Conservation (phyloP, 2,888 invertebrate species). For the Therioaphis trifolii region DNA sequence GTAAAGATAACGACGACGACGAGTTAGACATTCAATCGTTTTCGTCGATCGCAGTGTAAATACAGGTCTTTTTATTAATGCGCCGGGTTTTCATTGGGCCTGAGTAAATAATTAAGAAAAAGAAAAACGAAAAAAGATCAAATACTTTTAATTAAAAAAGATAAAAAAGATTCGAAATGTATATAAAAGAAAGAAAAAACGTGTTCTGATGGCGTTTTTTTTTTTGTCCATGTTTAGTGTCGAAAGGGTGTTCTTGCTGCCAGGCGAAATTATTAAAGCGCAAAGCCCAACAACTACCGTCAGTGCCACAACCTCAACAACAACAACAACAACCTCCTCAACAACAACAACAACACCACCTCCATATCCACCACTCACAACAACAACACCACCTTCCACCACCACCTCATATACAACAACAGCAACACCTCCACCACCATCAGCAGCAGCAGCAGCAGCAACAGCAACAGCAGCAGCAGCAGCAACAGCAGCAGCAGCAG, state of each 20-base stretch:
- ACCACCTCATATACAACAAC: conserved; percentile 37
- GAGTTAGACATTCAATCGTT: not conserved
- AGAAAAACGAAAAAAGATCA: not conserved
- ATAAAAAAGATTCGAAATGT: conserved; percentile 21
- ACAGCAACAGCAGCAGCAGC: conserved; percentile 4
- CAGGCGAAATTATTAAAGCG: conserved; percentile 60
- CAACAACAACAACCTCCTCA: conserved; percentile 19
- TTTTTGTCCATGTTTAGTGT: conserved; percentile 56
- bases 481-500: conserved; percentile 17
- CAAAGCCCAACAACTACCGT: conserved; percentile 49
- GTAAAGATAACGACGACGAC: not conserved
- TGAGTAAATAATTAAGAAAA: conserved; percentile 13
- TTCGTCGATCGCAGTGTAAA: conserved; percentile 17
- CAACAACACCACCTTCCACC: conserved; percentile 33
- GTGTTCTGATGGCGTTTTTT: conserved; percentile 55
- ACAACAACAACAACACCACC: conserved; percentile 34
- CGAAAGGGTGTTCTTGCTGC: conserved; percentile 62
- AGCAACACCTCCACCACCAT: conserved; percentile 1
- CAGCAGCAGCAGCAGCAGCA: conserved; percentile 10
- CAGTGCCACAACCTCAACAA: conserved; percentile 37
- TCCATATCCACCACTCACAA: conserved; percentile 12
- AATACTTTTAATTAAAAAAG: conserved; percentile 42
- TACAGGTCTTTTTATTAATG: conserved; percentile 17
- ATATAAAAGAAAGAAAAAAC: conserved; percentile 40
- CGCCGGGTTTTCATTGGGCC: not conserved